A percentile compares a stretch with the other conserved stretches of the same genome.
These are phyloP conservation scores for Lysandra bellargus DNA, from an alignment of 2,888 invertebrate genomes.

Conservation along the genomic window DNA sequence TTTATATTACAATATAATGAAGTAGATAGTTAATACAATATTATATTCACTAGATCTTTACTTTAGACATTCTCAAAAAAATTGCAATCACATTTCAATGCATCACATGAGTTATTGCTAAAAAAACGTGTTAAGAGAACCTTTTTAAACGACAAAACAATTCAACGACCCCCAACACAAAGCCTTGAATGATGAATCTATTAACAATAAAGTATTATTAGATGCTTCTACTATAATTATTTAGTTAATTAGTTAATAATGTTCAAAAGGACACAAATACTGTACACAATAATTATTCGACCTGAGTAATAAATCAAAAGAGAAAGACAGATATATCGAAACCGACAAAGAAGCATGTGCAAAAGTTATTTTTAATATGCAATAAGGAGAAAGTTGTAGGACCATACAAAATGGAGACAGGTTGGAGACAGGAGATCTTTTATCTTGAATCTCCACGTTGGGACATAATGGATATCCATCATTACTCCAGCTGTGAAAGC, in stretches of 20 bases:
- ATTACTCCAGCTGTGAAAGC: too few relatives aligned
- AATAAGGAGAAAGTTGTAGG: neutral
- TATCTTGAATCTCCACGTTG: neutral
- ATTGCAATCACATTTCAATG: neutral
- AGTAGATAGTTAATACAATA: neutral
- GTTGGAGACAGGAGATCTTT: neutral
- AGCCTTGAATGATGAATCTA: neutral
- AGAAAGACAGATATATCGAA: neutral
- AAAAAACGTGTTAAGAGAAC: neutral
- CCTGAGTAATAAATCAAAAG: neutral
- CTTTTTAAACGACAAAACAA: neutral
- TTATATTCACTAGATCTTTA: neutral
- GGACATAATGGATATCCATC: neutral
- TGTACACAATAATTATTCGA: neutral
- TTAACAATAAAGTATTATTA: neutral
- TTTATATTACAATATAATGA: neutral
- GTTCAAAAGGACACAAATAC: neutral
- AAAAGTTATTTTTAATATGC: neutral
- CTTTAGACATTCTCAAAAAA: too few relatives aligned
- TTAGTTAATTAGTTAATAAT: neutral
- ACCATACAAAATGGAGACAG: neutral
- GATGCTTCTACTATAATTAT: neutral
- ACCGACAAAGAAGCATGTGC: too few relatives aligned
- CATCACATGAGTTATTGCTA: too few relatives aligned
- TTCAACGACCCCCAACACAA: neutral